These are phyloP conservation scores for Lepidotrigona ventralis DNA, from an alignment of 1,140 invertebrate species.

Conservation along the genomic window DNA sequence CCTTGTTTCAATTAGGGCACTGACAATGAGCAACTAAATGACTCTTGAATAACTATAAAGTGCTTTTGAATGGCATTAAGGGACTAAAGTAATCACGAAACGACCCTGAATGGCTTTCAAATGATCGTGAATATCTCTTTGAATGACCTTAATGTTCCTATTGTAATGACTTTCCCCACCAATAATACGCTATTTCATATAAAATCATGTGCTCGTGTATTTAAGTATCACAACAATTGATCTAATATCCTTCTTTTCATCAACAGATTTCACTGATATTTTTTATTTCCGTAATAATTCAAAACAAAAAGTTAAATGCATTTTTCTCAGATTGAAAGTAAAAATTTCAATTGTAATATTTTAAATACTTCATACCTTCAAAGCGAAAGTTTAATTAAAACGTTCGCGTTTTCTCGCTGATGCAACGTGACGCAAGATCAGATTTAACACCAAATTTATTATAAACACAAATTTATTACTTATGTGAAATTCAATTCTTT, in stretches of 20 bases:
- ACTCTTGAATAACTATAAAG: not conserved
- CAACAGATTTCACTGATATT: not conserved
- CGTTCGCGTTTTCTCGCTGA: no score
- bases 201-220: not conserved
- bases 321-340: not conserved
- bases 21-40: not conserved
- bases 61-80: not conserved
- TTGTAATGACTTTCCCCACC: not conserved
- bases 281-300: not conserved
- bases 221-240: not conserved
- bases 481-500: no score
- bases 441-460: not conserved
- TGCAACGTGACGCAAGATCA: not conserved
- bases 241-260: no score
- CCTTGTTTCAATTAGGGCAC: not conserved
- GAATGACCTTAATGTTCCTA: not conserved
- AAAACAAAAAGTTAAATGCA: not conserved
- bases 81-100: not conserved
- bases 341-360: not conserved
- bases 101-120: not conserved
- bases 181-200: not conserved
- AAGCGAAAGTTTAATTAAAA: not conserved
- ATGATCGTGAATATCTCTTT: not conserved
- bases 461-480: not conserved
- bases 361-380: not conserved